These are phyloP conservation scores for Phylloscopus collybita DNA, from an alignment of 2,797 vertebrate species.

Conservation along the genomic window DNA sequence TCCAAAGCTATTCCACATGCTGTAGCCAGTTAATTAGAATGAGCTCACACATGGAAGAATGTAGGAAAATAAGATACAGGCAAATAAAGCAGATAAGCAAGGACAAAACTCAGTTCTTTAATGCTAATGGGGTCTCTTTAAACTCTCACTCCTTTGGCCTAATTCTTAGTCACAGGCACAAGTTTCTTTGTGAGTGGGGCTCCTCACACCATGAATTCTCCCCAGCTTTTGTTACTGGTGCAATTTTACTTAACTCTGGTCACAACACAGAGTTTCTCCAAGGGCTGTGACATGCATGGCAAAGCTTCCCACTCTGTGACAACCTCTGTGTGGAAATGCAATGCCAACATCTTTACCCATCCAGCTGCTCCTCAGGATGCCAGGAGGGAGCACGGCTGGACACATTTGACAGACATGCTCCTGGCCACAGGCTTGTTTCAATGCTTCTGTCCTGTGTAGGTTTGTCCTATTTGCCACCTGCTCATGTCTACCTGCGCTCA, in stretches of 20 bases:
- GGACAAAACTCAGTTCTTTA: neutral
- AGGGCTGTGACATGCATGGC: neutral
- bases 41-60: neutral
- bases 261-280: neutral
- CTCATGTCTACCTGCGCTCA: neutral
- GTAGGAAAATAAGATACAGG: neutral
- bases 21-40: neutral
- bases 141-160: neutral
- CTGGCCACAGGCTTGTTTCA: fast-evolving
- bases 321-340: neutral
- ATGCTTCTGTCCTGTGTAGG: fast-evolving
- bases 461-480: neutral
- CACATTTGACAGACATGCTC: fast-evolving
- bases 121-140: neutral
- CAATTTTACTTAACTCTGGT: neutral
- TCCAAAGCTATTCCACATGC: neutral
- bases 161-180: neutral
- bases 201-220: neutral
- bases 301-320: neutral
- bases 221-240: neutral
- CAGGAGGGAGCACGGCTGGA: fast-evolving
- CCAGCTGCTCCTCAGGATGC: neutral
- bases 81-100: neutral
- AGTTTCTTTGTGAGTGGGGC: neutral
- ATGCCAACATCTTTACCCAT: no score